Conservation (phyloP, 2,888 invertebrate genomes). For the Galeopsomyia nigrocyanea region DNA sequence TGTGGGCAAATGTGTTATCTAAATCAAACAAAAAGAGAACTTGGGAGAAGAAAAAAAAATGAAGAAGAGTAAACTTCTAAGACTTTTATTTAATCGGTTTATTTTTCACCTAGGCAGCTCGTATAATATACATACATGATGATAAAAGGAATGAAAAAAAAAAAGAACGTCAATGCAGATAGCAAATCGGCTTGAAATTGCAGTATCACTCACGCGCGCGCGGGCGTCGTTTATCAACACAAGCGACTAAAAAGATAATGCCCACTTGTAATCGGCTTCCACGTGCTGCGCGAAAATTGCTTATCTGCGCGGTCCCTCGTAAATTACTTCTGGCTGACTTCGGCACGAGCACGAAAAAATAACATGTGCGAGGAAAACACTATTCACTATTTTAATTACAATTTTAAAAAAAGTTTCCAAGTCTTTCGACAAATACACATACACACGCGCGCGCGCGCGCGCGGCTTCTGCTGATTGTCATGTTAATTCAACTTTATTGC, state of each 20-base stretch:
- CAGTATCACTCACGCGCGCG: conserved; percentile 51
- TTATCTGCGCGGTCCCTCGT: conserved; percentile 50
- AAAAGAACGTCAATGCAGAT: conserved; percentile 20
- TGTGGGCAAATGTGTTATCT: neutral
- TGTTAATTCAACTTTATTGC: too few species aligned
- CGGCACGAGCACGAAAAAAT: too few species aligned
- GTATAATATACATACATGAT: neutral
- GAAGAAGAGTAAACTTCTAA: neutral
- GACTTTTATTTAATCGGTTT: conserved; percentile 1
- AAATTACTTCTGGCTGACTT: conserved; percentile 14
- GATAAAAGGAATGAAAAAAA: neutral
- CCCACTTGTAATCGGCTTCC: conserved; percentile 45
- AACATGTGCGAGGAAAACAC: neutral
- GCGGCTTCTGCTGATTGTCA: too few species aligned
- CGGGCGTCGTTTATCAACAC: conserved; percentile 48
- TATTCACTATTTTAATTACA: too few species aligned
- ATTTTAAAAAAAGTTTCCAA: neutral
- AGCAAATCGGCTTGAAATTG: conserved; percentile 43
- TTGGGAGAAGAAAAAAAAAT: too few species aligned
- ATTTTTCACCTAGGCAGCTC: conserved; percentile 5
- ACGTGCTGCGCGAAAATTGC: conserved; percentile 42
- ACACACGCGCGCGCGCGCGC: neutral
- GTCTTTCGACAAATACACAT: neutral
- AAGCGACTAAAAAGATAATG: conserved; percentile 46
- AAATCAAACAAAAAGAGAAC: neutral